Base-by-base conservation (phyloP, 2,888 invertebrate species). In the Leucophenga montana region DNA sequence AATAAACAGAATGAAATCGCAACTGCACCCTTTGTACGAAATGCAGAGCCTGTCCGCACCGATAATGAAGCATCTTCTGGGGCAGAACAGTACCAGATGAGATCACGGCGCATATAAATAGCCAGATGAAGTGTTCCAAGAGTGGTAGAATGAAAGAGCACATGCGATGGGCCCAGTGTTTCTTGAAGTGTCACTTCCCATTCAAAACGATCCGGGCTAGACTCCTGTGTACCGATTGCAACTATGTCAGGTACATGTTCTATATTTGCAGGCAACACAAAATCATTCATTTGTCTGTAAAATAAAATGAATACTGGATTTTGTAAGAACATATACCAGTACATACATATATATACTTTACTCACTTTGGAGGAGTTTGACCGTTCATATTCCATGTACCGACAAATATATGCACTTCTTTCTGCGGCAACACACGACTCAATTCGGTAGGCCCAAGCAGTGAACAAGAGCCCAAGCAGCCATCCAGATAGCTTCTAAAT, bases 381-480 rank as follows among this genome's bases (percentile, higher is more conserved):
- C 97, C 97, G 89, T 97, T 97, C 97, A 98, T 97, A 87, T 98
- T 98, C 97, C 98, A 98, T 27, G 97, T 95, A 6, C 96, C 97
- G 69, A 97, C 93, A 90, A 96, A 97, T 80, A 98, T 92, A 75
- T 93, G 94, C 0, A 97, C 91, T 89, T 95, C 95, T 78, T 95
- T 91, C 81, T 94, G 94, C 1, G 97, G 97, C 81, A 98, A 92
- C 57, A 95, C 94, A 87, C 95, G 93, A 79, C 95, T 94, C 69
- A 98, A 90, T 86, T 98, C 97, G 18, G 92, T 92, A 1, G 94
- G 92, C 0, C 97, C 97, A 57, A 97, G 89, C 54, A 97, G 88
- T 0, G 96, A 94, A 85, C 94, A 94, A 0, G 94, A 93, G 53
- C 95, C 95, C 70, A 95, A 90, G 78, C 94, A 91, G 54, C 95